Percentiles rank a stretch among this genome's conserved stretches.
Conservation (phyloP, 2,113 vertebrate genomes). For the Panthera uncia region DNA sequence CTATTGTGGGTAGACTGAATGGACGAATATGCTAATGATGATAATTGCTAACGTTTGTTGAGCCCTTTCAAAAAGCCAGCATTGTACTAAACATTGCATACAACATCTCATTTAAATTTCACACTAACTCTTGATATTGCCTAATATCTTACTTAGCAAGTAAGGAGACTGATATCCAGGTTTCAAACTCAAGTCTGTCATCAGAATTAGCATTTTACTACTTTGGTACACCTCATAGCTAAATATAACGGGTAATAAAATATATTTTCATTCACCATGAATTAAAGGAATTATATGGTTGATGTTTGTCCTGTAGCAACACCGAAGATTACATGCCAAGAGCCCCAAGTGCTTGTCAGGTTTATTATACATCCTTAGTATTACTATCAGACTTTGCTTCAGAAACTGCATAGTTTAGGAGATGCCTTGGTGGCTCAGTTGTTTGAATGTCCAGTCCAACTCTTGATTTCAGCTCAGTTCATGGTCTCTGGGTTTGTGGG, state of each 20-base stretch:
- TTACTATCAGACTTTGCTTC: not conserved
- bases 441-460: not conserved
- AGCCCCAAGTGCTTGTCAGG: not conserved
- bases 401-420: not conserved
- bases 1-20: not conserved
- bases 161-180: not conserved
- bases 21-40: not conserved
- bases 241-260: slow-evolving; percentile 26
- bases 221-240: not conserved
- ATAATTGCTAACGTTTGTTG: not conserved
- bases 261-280: slow-evolving; percentile 21
- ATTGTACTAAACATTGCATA: not conserved
- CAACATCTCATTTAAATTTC: slow-evolving; percentile 4
- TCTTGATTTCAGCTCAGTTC: not conserved
- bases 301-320: not conserved
- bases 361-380: not conserved
- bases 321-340: not conserved
- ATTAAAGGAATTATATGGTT: not conserved
- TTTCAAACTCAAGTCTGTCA: slow-evolving; percentile 32
- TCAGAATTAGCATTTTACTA: slow-evolving; percentile 2
- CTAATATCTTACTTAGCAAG: slow-evolving; percentile 22
- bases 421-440: not conserved
- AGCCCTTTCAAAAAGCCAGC: not conserved
- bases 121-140: not conserved
- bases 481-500: not conserved